Evolutionary conservation across 1,140 invertebrate species (phyloP).

Genomic region (Magallana gigas): DNA sequence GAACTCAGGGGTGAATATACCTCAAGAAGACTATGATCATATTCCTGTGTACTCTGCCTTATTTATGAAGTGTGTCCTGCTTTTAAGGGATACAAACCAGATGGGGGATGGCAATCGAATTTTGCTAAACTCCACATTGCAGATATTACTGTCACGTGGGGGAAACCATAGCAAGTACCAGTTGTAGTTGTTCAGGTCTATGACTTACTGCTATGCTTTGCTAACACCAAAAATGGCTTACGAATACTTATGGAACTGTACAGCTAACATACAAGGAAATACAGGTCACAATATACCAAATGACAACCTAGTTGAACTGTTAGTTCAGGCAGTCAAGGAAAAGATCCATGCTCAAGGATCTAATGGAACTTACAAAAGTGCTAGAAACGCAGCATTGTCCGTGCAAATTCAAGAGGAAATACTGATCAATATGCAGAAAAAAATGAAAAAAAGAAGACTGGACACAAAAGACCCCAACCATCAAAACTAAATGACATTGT

Average conservation of each 20-base stretch:
- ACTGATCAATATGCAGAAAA: too few relatives aligned
- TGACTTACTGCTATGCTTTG: background rate
- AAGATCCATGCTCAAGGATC: background rate
- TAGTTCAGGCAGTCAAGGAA: background rate
- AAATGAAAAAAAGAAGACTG: too few relatives aligned
- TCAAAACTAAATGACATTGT: too few relatives aligned
- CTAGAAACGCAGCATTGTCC: background rate
- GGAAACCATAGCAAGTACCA: constrained; percentile 47
- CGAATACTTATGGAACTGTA: constrained; percentile 3
- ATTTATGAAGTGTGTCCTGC: constrained; percentile 52
- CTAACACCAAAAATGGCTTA: background rate
- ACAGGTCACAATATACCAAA: background rate
- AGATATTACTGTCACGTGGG: constrained; percentile 41
- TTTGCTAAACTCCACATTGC: constrained; percentile 38
- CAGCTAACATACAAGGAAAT: background rate
- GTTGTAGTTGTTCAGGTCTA: constrained; percentile 41
- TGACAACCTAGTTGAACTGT: background rate
- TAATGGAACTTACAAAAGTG: background rate
- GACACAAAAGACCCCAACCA: too few relatives aligned
- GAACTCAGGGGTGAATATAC: background rate
- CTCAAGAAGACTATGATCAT: background rate
- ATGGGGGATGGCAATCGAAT: constrained; percentile 51
- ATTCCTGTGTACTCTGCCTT: constrained; percentile 42
- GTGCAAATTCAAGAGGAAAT: background rate
- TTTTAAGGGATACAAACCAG: constrained; percentile 47